A percentile compares a stretch with the other conserved stretches of the same genome.
phyloP scores from a whole-genome alignment of 2,888 invertebrate genomes.

The Scaptomyza polygonia region DNA sequence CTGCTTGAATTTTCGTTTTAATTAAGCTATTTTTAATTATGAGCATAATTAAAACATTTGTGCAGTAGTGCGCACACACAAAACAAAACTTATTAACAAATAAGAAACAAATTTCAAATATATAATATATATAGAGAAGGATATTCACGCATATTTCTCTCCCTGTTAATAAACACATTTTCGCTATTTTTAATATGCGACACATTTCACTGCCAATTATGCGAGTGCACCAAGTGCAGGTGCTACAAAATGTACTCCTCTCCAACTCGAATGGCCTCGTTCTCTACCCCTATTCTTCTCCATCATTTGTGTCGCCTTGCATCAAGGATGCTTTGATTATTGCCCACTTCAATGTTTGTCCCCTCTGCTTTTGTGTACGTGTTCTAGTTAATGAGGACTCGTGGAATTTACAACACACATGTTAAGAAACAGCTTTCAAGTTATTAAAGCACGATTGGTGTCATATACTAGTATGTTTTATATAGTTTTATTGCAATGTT shows the following conservation, averaged over 20 bases:
- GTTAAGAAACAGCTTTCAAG: conserved; percentile 47
- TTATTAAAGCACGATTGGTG: conserved; percentile 57
- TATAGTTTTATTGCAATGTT: conserved; percentile 18
- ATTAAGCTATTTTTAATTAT: conserved; percentile 52
- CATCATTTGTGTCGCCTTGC: not conserved
- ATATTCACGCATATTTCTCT: not conserved
- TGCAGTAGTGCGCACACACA: conserved; percentile 5
- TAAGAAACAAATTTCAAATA: not conserved
- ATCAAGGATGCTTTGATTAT: conserved; percentile 59
- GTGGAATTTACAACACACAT: conserved; percentile 33
- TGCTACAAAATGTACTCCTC: not conserved
- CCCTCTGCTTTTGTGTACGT: conserved; percentile 45
- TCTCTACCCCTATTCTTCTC: not conserved
- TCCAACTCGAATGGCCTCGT: not conserved
- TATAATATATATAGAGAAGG: not conserved
- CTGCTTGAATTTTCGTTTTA: conserved; percentile 39
- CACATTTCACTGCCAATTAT: conserved; percentile 60
- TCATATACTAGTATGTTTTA: not conserved
- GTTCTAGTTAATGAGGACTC: conserved; percentile 71
- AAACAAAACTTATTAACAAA: not conserved
- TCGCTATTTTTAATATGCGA: conserved; percentile 43
- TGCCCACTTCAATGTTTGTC: conserved; percentile 36
- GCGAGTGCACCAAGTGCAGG: conserved; percentile 60
- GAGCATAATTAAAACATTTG: conserved; percentile 54
- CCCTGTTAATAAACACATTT: conserved; percentile 1